Conservation (phyloP, 37 sponge, comb jelly and placozoan genomes). For the Aphrocallistes beatrix region DNA sequence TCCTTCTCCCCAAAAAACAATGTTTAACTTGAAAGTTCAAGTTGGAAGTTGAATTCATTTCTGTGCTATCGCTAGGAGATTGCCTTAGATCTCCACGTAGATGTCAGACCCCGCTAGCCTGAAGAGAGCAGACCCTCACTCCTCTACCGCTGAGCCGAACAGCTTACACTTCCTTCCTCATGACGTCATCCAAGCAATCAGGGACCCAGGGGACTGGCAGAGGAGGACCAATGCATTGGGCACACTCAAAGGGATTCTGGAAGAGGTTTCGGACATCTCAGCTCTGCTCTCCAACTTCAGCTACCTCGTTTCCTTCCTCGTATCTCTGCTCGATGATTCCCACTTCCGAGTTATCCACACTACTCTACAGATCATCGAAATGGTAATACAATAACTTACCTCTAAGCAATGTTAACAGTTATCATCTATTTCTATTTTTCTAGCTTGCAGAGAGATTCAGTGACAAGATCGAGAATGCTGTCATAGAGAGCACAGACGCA, state of each 20-base stretch:
- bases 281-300: slow-evolving; percentile 25
- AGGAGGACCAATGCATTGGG: slow-evolving; percentile 27
- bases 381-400: background rate
- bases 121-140: background rate
- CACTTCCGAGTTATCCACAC: slow-evolving; percentile 53
- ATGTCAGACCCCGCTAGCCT: background rate
- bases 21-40: too few relatives aligned
- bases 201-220: slow-evolving; percentile 17
- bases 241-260: slow-evolving; percentile 23
- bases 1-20: too few relatives aligned
- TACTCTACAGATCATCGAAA: slow-evolving; percentile 28
- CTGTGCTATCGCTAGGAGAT: background rate
- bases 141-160: background rate
- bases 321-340: slow-evolving; percentile 34
- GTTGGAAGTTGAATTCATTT: too few relatives aligned
- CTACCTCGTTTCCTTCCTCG: slow-evolving; percentile 23
- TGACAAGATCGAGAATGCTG: background rate
- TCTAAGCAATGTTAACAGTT: background rate
- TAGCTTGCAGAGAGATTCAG: slow-evolving; percentile 10
- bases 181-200: slow-evolving; percentile 8
- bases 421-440: background rate
- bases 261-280: background rate
- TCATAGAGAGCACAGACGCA: background rate
- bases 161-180: background rate
- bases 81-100: background rate